Base-by-base conservation (phyloP, 2,797 vertebrate genomes). In the Hyperoplus immaculatus region DNA sequence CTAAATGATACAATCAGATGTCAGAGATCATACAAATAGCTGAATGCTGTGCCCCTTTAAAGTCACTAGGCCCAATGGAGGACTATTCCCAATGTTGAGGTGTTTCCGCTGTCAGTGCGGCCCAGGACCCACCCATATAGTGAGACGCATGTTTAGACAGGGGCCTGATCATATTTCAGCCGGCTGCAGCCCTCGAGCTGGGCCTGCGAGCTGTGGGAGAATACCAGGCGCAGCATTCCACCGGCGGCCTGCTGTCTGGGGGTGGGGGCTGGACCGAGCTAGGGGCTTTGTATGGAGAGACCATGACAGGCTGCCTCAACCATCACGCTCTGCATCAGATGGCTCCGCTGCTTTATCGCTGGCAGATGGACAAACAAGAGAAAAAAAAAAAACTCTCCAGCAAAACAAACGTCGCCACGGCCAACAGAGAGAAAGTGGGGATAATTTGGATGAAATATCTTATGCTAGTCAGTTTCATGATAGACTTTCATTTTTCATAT, bases 181-280 rank as follows among this genome's bases (percentile, higher is more conserved):
- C 78, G 14, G 74, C 85, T 81, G 80, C 82, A 82, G 88, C 79
- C 73, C 78, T 74, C 75, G 18, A 29, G 29, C 29, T 29, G 29
- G 87, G 84, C 83, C 82, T 82, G 84, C 13, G 63, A 80, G 89
- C 84, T 73, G 79, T 15, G 69, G 69, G 88, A 88, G 91, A 93
- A 94, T 92, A 93, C 91, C 92, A 93, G 85, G 91, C 93, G 72
- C 90, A 84, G 89, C 92, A 94, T 94, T 93, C 93, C 93, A 90
- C 89, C 78, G 15, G 87, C 83, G 73, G 87, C 77, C 85, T 69
- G 84, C 85, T 69, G 84, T 88, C 87, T 90, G 82, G 70, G 86
- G 86, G 84, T 75, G 87, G 87, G 89, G 90, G 77, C 38, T 14
- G 13, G 54, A 39, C 14, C 38, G 56, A 16, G 55, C 61, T 36